Percentiles rank a stretch among this genome's conserved stretches.
Evolutionary conservation across 2,797 vertebrate species (phyloP).

Genomic region (Falco concolor): DNA sequence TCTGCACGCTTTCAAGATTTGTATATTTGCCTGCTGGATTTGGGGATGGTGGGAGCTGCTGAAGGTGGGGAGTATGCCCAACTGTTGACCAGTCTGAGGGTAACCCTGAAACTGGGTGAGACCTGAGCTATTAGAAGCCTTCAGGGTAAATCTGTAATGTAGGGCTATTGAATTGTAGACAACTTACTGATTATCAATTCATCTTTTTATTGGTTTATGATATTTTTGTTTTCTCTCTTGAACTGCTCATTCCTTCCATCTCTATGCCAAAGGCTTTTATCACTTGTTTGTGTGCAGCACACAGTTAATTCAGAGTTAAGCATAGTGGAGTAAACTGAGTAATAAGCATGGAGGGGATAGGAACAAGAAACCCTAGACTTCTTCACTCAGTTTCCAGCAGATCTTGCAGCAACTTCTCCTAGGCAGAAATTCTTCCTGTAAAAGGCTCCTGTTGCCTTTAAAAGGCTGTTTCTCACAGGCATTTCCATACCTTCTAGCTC

Average conservation of each 20-base stretch:
- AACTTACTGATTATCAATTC: background rate
- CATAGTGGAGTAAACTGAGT: background rate
- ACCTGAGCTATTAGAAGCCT: background rate
- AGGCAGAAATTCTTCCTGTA: background rate
- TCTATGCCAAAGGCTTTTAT: background rate
- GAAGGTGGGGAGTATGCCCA: background rate
- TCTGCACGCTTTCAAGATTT: background rate
- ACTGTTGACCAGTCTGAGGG: background rate
- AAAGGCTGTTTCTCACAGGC: background rate
- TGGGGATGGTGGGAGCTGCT: background rate
- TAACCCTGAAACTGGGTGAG: background rate
- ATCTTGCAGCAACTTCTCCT: background rate
- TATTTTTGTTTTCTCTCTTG: background rate
- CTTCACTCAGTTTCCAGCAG: background rate
- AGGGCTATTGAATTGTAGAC: background rate
- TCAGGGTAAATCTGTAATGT: background rate
- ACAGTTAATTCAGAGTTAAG: background rate
- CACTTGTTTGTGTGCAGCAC: background rate
- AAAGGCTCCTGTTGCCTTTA: background rate
- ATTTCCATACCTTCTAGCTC: background rate
- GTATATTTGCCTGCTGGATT: background rate
- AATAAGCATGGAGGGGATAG: background rate
- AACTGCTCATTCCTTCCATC: background rate
- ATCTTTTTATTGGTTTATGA: background rate
- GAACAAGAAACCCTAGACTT: background rate